Base-by-base conservation (phyloP, 1,140 invertebrate species). In the Cepaea nemoralis region DNA sequence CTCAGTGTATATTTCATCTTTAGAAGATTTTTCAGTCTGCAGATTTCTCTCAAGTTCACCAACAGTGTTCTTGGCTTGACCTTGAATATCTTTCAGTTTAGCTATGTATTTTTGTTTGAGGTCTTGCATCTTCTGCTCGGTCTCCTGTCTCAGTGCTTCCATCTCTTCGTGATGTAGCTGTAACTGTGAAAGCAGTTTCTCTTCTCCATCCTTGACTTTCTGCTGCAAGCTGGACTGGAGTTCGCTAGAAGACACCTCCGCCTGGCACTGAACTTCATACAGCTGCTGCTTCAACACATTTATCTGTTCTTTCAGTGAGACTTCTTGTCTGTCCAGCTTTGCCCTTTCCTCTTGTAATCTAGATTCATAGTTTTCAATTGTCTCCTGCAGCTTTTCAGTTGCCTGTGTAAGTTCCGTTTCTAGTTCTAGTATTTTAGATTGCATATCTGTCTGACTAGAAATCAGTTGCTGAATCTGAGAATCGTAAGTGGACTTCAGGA, bases 321-420 rank as follows among this genome's bases (percentile, higher is more conserved):
- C 59, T 63, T 86, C 89, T 35, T 88, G 85, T 50, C 80, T 78
- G 12, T 90, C 86, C 33, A 90, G 73, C 73, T 88, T 88, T 50
- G 31, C 75, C 71, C 89, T 89, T 45, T 89, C 88, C 79, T 91
- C 88, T 24, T 87, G 86, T 63, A 92, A 87, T 67, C 88, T 87
- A 39, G 88, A 88, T 69, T 87, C 83, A n/a, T 88, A 76, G 70
- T 87, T 87, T 40, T 88, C 83, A 79, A 89, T 86, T 48, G 89
- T 85, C 27, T 76, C 82, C 8, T 84, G 86, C 31, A 90, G 84
- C 45, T 89, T 88, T 67, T 88, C 89, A 59, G 85, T 87, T 0
- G 89, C 55, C 45, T 85, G 82, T 71, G 86, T 89, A n/a, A 89
- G 80, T 31, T 88, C 86, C 59, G 77, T 75, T 70, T 88, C 88